phyloP scores from a whole-genome alignment of 2,888 invertebrate species.

The Odontothrips loti region DNA sequence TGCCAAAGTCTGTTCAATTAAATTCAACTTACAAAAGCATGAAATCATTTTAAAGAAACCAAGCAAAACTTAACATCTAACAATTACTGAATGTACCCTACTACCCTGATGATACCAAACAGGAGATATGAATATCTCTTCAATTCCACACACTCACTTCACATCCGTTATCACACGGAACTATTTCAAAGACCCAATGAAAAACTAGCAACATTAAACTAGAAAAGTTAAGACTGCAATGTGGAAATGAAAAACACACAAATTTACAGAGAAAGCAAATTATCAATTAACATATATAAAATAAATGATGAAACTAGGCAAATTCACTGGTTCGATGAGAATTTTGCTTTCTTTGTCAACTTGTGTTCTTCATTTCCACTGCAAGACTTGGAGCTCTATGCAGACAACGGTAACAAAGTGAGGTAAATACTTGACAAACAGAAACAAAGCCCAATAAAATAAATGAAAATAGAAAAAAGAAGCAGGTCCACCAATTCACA shows the following conservation, averaged over 20 bases:
- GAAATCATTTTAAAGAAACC: not conserved
- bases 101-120: not conserved
- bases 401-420: not conserved
- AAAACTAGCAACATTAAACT: not conserved
- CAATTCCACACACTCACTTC: not conserved
- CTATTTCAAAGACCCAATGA: not conserved
- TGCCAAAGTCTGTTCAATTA: too few species aligned
- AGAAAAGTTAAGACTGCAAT: not conserved
- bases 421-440: not conserved
- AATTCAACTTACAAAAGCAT: not conserved
- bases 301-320: not conserved
- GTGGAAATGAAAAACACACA: not conserved
- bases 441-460: not conserved
- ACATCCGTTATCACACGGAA: slow-evolving; percentile 2
- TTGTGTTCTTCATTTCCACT: not conserved
- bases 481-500: not conserved
- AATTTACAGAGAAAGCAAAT: too few species aligned
- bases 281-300: not conserved
- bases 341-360: not conserved
- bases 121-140: not conserved
- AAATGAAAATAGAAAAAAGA: not conserved
- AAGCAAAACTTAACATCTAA: slow-evolving; percentile 11
- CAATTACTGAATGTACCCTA: not conserved
- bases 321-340: not conserved
- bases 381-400: not conserved